phyloP scores from a whole-genome alignment of 2,888 invertebrate species.

The Ectobius pallidus region DNA sequence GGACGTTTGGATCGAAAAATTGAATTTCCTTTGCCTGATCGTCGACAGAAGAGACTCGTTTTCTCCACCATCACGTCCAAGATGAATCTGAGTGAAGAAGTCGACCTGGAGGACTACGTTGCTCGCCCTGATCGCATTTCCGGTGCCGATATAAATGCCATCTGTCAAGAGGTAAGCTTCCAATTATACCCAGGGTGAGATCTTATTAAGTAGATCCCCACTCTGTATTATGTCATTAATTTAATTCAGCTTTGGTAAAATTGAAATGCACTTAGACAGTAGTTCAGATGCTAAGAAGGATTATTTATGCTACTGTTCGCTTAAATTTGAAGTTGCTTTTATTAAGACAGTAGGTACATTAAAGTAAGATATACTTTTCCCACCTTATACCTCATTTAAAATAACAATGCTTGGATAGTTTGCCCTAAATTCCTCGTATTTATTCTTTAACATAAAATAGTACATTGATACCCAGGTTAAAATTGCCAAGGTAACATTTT shows the following conservation, averaged over 20 bases:
- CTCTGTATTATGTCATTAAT: neutral
- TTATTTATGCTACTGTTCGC: no score
- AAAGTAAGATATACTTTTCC: no score
- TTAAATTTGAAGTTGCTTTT: no score
- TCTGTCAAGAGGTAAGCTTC: constrained; percentile 91
- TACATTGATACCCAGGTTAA: no score
- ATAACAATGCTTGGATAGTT: no score
- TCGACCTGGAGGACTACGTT: constrained; percentile 98
- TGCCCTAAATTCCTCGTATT: no score
- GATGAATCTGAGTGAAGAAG: constrained; percentile 98
- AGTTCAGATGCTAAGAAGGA: neutral
- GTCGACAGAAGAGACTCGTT: constrained; percentile 88
- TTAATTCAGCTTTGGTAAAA: neutral
- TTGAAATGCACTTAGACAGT: neutral
- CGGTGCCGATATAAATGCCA: constrained; percentile 99
- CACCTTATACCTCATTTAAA: no score
- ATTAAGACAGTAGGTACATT: no score
- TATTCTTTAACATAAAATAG: no score
- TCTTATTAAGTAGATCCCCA: neutral
- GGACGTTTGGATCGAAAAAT: constrained; percentile 98
- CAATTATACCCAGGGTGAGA: no score
- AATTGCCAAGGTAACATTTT: no score
- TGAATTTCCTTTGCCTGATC: constrained; percentile 97
- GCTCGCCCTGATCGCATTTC: constrained; percentile 98
- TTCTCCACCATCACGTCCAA: constrained; percentile 97